phyloP scores from a whole-genome alignment of 2,113 vertebrate genomes.

The Gambusia affinis region DNA sequence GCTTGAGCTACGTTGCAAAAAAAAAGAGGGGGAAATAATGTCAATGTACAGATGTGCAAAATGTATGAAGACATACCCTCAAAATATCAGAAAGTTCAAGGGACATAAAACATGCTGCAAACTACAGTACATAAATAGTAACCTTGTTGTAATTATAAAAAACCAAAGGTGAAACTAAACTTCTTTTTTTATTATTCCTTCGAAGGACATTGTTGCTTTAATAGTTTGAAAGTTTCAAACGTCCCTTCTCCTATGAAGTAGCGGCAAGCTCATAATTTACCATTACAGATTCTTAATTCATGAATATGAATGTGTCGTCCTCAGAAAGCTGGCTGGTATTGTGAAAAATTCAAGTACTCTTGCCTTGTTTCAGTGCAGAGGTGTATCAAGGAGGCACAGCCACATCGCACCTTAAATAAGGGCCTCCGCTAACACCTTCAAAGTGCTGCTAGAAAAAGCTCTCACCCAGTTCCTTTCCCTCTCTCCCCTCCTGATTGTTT shows the following conservation, averaged over 20 bases:
- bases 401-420: conserved; percentile 68
- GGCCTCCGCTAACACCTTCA: conserved; percentile 66
- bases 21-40: too few relatives aligned
- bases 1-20: too few relatives aligned
- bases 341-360: conserved; percentile 74
- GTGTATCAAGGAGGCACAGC: conserved; percentile 63
- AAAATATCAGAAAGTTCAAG: too few relatives aligned
- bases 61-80: too few relatives aligned
- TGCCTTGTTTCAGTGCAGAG: conserved; percentile 54
- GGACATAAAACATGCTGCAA: too few relatives aligned
- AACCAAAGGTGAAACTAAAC: too few relatives aligned
- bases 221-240: conserved; percentile 33
- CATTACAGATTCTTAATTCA: conserved; percentile 54
- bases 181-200: too few relatives aligned
- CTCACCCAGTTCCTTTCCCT: conserved; percentile 43
- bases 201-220: conserved; percentile 17
- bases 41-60: too few relatives aligned
- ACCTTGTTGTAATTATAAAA: too few relatives aligned
- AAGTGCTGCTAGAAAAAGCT: conserved; percentile 56
- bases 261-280: conserved; percentile 49
- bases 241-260: conserved; percentile 1
- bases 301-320: conserved; percentile 63
- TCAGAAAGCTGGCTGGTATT: conserved; percentile 56
- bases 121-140: too few relatives aligned
- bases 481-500: conserved; percentile 60